A percentile compares a stretch with the other conserved stretches of the same genome.
Conservation (phyloP, 2,113 vertebrate genomes). For the Cromileptes altivelis region DNA sequence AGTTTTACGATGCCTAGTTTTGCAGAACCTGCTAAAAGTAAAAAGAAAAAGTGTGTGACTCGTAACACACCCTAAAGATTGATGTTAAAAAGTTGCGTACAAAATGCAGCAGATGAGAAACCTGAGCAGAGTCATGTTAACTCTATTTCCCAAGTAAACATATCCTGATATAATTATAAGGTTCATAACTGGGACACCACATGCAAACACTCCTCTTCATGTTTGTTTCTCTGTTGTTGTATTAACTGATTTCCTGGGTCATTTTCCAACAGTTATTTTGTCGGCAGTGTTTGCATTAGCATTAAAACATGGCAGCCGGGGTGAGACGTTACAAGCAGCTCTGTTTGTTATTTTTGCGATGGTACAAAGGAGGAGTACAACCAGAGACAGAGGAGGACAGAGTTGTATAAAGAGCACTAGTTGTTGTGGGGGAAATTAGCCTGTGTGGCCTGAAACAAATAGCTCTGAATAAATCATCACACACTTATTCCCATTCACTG, state of each 20-base stretch:
- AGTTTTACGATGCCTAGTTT: no score
- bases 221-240: not conserved
- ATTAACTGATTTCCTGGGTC: not conserved
- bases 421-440: conserved; percentile 72
- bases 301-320: not conserved
- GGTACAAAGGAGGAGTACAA: not conserved
- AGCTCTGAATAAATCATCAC: conserved; percentile 90
- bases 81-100: not conserved
- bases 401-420: conserved; percentile 28
- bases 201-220: not conserved
- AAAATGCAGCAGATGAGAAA: not conserved
- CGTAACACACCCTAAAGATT: no score
- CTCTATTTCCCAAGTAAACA: no score
- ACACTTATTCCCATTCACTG: conserved; percentile 83
- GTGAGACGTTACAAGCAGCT: not conserved
- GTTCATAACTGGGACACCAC: not conserved
- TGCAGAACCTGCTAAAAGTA: no score
- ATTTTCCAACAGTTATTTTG: not conserved
- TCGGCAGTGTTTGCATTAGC: not conserved
- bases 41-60: no score
- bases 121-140: not conserved
- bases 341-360: conserved; percentile 2
- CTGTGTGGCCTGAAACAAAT: conserved; percentile 78
- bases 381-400: not conserved
- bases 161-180: no score